phyloP scores from a whole-genome alignment of 1,140 invertebrate genomes.

The Brachionus angularis region DNA sequence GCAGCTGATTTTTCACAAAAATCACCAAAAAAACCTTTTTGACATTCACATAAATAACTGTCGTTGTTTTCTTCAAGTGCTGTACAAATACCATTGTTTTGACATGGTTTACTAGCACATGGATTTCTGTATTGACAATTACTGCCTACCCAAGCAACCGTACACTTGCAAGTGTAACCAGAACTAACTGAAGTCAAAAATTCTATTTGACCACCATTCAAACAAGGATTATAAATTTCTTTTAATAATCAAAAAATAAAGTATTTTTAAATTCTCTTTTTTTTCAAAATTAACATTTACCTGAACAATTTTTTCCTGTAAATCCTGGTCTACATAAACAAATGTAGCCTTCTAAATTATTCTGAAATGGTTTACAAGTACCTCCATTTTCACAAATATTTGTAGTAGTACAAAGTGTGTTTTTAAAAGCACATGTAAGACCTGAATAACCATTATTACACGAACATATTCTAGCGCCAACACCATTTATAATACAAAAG shows the following conservation, averaged over 20 bases:
- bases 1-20: not conserved
- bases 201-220: not conserved
- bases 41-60: conserved; percentile 4
- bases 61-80: conserved; percentile 25
- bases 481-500: not conserved
- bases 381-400: conserved; percentile 2
- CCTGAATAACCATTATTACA: conserved; percentile 2
- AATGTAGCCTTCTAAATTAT: not conserved
- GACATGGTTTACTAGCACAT: conserved; percentile 4
- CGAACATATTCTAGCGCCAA: not conserved
- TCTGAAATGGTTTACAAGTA: not conserved
- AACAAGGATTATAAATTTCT: conserved; percentile 15
- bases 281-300: not conserved
- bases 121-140: conserved; percentile 8
- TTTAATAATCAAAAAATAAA: not conserved
- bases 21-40: conserved; percentile 1
- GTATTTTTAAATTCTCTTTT: not conserved
- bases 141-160: not conserved
- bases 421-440: not conserved
- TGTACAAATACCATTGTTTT: conserved; percentile 5
- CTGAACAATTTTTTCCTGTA: conserved; percentile 4
- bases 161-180: not conserved
- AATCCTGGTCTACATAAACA: conserved; percentile 4
- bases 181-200: not conserved
- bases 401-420: not conserved